phyloP scores from a whole-genome alignment of 2,113 vertebrate genomes.

The Campylorhamphus procurvoides region DNA sequence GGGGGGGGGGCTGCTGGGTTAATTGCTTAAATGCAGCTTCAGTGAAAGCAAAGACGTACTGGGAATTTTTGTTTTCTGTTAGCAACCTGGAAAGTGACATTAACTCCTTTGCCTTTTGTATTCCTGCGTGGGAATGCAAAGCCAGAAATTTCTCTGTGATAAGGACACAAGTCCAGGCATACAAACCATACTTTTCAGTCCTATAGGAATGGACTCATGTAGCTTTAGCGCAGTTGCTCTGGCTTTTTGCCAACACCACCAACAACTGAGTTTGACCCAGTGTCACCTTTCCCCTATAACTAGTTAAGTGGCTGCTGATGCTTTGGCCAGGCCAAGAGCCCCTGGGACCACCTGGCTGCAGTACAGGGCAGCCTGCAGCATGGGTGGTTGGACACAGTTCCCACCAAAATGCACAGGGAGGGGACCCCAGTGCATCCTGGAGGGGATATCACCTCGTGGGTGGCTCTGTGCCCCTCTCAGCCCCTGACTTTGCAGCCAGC shows the following conservation, averaged over 20 bases:
- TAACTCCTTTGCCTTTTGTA: neutral
- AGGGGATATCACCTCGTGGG: neutral
- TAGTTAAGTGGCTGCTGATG: neutral
- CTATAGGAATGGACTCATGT: neutral
- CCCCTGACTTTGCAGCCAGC: neutral
- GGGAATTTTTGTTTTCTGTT: neutral
- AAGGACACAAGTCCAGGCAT: neutral
- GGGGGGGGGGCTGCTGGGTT: neutral
- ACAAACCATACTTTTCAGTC: neutral
- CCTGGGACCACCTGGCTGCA: fast-evolving
- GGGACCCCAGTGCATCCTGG: neutral
- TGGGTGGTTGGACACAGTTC: fast-evolving
- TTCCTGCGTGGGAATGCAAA: neutral
- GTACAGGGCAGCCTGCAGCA: neutral
- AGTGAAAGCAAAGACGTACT: neutral
- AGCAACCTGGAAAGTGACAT: neutral
- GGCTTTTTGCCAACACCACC: neutral
- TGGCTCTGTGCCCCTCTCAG: neutral
- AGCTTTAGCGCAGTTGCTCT: neutral
- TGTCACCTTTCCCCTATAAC: neutral
- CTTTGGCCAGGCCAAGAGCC: neutral
- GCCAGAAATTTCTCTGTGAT: neutral
- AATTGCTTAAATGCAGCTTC: neutral
- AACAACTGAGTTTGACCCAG: neutral
- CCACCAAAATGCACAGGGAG: neutral